Percentiles rank a stretch among this genome's conserved stretches.
Evolutionary conservation across 2,797 vertebrate species (phyloP).

Genomic region (Picus viridis): DNA sequence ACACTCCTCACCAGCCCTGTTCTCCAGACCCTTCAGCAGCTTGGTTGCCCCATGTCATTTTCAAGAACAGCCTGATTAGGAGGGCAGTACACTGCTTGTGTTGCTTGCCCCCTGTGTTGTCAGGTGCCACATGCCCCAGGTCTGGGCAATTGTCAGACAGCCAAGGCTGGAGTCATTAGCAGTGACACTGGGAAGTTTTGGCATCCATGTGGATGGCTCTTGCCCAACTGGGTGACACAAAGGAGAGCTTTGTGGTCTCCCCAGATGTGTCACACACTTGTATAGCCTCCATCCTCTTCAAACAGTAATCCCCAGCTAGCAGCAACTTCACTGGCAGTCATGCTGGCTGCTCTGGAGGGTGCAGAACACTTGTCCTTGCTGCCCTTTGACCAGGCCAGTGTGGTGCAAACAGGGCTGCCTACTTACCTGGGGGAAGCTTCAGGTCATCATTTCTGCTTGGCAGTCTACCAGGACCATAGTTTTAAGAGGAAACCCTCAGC

Average conservation of each 20-base stretch:
- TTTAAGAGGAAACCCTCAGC: neutral
- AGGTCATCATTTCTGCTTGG: neutral
- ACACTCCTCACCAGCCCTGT: too few species aligned
- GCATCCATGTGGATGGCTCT: neutral
- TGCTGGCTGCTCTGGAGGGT: neutral
- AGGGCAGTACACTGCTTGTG: neutral
- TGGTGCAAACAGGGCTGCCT: neutral
- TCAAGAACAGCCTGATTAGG: fast-evolving
- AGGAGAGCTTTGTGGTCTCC: neutral
- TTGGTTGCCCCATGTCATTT: neutral
- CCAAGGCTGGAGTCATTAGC: neutral
- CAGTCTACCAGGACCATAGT: neutral
- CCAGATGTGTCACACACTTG: neutral
- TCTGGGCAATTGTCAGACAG: neutral
- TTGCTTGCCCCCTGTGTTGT: neutral
- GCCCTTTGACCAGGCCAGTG: neutral
- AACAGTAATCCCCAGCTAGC: neutral
- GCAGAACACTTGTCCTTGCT: neutral
- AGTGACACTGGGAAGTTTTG: neutral
- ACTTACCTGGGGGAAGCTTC: neutral
- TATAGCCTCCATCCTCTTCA: neutral
- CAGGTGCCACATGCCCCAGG: neutral
- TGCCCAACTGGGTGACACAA: neutral
- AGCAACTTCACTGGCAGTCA: fast-evolving
- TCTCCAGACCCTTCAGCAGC: too few species aligned